Evolutionary conservation across 2,888 invertebrate species (phyloP), one percentile per base, ranked within the genome.

Genomic region (Drosophila kanekoi): DNA sequence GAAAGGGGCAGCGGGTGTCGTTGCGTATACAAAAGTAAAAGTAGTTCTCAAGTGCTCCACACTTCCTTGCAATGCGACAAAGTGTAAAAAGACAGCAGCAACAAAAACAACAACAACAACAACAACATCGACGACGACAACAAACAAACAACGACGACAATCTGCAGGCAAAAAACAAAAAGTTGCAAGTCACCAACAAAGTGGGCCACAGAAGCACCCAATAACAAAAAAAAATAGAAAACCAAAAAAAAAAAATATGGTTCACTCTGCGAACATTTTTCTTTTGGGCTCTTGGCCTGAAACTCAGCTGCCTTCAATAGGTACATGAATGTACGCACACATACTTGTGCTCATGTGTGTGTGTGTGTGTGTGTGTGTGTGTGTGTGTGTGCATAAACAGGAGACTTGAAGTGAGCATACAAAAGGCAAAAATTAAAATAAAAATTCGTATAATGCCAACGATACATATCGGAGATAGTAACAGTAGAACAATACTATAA

Each of bases 1-100:
- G 13, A 13, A 10, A 8, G 13, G 5, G 4, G 28, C 18, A 16
- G 52, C 47, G 56, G 71, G 77, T 40, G 71, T 56, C 77, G 72
- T 88, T 86, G 84, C 81, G 69, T 83, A 81, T 65, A 89, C 84
- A 89, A 87, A 85, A 89, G 84, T 89, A 89, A 85, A 85, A 85
- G 84, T 85, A 84, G 76, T 81, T 72, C 68, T 89, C 81, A 74
- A 85, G 84, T 87, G 89, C 38, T 66, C 64, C 77, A 72, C 89
- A 71, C 82, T 81, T 88, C 82, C 79, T 77, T 71, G 69, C 87
- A 86, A 79, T 86, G 83, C 87, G 80, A 88, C 83, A 83, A 83
- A 79, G 77, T 80, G 77, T 64, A 82, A 82, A 79, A 82, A 79
- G 69, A 77, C 85, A 81, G 43, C 70, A 51, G 44, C 63, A 66